phyloP scores from a whole-genome alignment of 2,113 vertebrate species.

The crab-eating macaque (Macaca fascicularis) region DNA sequence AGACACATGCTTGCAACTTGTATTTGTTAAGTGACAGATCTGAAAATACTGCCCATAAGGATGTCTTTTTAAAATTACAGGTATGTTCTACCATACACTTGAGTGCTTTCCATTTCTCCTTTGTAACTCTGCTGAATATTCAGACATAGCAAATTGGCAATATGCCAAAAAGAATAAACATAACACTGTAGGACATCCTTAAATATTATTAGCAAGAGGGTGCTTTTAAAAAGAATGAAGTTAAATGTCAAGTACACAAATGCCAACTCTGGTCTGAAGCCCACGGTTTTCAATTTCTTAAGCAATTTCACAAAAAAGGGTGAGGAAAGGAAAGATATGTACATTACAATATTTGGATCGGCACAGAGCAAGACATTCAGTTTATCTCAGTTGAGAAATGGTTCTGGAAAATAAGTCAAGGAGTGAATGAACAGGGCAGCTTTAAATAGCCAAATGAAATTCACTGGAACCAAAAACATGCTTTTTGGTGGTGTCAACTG shows the following conservation, averaged over 20 bases:
- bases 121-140: conserved; percentile 50
- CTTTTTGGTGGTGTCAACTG: background rate
- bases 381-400: conserved; percentile 61
- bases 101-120: conserved; percentile 30
- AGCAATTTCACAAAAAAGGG: conserved; percentile 59
- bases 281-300: conserved; percentile 40
- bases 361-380: conserved; percentile 34
- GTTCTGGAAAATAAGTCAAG: conserved; percentile 51
- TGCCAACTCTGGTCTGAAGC: conserved; percentile 29
- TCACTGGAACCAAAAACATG: background rate
- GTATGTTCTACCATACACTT: conserved; percentile 51
- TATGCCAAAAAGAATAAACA: conserved; percentile 69
- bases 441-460: conserved; percentile 24
- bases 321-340: conserved; percentile 11
- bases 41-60: conserved; percentile 48
- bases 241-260: conserved; percentile 50
- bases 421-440: background rate
- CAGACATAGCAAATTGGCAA: conserved; percentile 47
- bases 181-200: conserved; percentile 53
- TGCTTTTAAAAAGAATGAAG: conserved; percentile 53
- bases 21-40: conserved; percentile 51
- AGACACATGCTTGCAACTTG: conserved; percentile 28
- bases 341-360: conserved; percentile 48
- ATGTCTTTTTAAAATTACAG: conserved; percentile 51
- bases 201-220: conserved; percentile 67